Evolutionary conservation across 92 coral and sea anemone genomes (phyloP).

Genomic region (Nematostella vectensis): DNA sequence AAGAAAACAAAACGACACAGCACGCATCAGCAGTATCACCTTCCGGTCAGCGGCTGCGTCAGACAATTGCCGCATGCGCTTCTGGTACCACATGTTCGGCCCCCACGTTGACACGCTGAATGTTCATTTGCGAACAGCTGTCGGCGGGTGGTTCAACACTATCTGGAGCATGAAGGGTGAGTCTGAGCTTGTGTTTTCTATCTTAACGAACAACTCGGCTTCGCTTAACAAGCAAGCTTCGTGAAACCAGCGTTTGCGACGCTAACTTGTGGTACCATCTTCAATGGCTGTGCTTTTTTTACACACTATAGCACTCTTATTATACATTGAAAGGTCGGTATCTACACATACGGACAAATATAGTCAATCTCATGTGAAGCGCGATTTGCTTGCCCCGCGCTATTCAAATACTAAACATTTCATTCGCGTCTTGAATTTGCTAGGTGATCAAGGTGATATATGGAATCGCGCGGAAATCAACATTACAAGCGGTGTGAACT

Average conservation of each 20-base stretch:
- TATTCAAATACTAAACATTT: too few relatives aligned
- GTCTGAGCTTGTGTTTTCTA: too few relatives aligned
- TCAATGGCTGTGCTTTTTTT: too few relatives aligned
- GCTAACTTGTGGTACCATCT: too few relatives aligned
- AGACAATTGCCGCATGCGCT: slow-evolving; percentile 66
- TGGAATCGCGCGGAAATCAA: slow-evolving; percentile 80
- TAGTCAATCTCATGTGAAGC: too few relatives aligned
- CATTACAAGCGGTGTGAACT: slow-evolving; percentile 51
- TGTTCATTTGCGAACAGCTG: slow-evolving; percentile 52
- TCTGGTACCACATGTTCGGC: slow-evolving; percentile 98
- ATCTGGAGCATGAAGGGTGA: slow-evolving; percentile 73
- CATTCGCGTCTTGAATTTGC: too few relatives aligned
- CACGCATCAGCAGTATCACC: slow-evolving; percentile 84
- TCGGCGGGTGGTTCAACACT: slow-evolving; percentile 51
- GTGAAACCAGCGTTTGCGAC: too few relatives aligned
- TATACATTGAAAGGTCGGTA: too few relatives aligned
- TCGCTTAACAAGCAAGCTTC: too few relatives aligned
- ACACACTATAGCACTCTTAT: too few relatives aligned
- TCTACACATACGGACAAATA: too few relatives aligned
- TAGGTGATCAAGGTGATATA: slow-evolving; percentile 89
- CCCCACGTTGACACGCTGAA: slow-evolving; percentile 67
- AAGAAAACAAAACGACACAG: slow-evolving; percentile 71
- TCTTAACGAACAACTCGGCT: background rate
- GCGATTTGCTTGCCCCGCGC: too few relatives aligned
- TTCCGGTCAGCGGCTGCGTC: slow-evolving; percentile 50